Conservation (phyloP, 2,113 vertebrate genomes). For the Lynx canadensis region DNA sequence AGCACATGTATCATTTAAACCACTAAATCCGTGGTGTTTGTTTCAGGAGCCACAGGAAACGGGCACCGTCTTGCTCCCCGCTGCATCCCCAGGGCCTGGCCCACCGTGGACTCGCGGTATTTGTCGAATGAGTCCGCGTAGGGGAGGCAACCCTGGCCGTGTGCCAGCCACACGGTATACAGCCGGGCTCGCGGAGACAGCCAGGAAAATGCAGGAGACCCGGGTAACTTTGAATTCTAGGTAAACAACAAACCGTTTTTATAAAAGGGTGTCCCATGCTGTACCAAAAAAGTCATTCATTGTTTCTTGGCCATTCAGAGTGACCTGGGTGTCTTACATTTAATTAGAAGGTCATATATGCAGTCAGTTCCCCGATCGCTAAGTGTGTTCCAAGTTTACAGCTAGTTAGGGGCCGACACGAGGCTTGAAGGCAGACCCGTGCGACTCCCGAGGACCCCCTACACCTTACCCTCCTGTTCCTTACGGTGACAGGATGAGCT, state of each 20-base stretch:
- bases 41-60: neutral
- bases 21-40: neutral
- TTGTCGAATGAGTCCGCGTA: accelerated
- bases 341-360: neutral
- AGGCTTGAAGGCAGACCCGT: neutral
- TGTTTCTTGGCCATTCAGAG: neutral
- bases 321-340: neutral
- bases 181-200: too few relatives aligned
- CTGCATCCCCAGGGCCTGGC: neutral
- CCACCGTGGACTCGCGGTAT: accelerated
- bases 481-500: accelerated
- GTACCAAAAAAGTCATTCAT: too few relatives aligned
- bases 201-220: neutral
- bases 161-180: accelerated
- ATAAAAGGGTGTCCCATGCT: neutral
- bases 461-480: accelerated
- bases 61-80: accelerated
- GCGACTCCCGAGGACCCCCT: neutral
- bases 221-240: neutral
- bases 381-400: neutral
- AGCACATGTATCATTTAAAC: neutral
- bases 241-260: neutral
- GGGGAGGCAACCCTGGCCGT: too few relatives aligned
- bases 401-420: too few relatives aligned
- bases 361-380: neutral